These are phyloP conservation scores for Galeruca laticollis DNA, from an alignment of 2,888 invertebrate genomes.

Conservation along the genomic window DNA sequence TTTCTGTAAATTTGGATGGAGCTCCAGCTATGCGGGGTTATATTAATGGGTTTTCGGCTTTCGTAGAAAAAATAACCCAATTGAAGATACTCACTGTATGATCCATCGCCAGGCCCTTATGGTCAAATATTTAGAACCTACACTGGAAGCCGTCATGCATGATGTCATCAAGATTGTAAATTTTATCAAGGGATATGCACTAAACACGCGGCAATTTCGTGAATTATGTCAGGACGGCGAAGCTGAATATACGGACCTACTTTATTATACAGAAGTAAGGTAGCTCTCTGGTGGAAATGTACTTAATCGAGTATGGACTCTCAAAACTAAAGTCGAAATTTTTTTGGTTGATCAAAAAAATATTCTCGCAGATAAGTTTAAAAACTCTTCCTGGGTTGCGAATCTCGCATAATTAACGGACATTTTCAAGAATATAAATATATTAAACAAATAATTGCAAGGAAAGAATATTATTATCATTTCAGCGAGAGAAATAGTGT, in stretches of 20 bases:
- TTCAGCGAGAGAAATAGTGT: conserved; percentile 15
- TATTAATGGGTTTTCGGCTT: conserved; percentile 2
- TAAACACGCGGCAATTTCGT: conserved; percentile 13
- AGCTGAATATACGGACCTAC: too few relatives aligned
- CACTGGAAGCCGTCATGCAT: conserved; percentile 18
- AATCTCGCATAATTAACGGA: conserved; percentile 14
- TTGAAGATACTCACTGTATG: conserved; percentile 9
- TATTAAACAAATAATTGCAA: conserved; percentile 13
- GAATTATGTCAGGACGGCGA: background rate
- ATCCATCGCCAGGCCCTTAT: background rate
- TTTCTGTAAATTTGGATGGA: conserved; percentile 2
- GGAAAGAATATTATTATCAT: conserved; percentile 14
- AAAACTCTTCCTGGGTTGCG: conserved; percentile 16
- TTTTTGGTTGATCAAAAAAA: conserved; percentile 11
- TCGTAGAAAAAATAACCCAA: background rate
- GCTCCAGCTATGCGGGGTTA: background rate
- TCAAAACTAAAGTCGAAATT: conserved; percentile 16
- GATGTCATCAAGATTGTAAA: conserved; percentile 17
- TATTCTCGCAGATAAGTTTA: conserved; percentile 18
- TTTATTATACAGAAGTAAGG: too few relatives aligned
- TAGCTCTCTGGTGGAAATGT: conserved; percentile 13
- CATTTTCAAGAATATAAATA: conserved; percentile 10
- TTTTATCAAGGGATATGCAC: conserved; percentile 20
- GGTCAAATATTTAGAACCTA: background rate
- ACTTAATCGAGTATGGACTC: conserved; percentile 20